A percentile compares a stretch with the other conserved stretches of the same genome.
Conservation (phyloP, 1,140 invertebrate species). For the Listronotus bonariensis region DNA sequence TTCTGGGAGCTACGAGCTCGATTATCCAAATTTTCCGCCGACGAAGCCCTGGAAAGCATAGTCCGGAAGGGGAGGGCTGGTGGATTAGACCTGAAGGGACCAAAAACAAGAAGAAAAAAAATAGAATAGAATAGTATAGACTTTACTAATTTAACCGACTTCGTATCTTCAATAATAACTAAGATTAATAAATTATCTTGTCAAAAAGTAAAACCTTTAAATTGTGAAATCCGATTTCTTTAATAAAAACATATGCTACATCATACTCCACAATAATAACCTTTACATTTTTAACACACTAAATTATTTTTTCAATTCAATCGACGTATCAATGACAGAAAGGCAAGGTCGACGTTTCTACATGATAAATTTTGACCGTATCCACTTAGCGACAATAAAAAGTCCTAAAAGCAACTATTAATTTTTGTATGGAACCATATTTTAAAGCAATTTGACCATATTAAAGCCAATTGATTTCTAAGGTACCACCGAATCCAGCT, state of each 20-base stretch:
- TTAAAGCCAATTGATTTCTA: slow-evolving; percentile 50
- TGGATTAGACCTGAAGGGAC: too few species aligned
- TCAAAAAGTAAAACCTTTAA: too few species aligned
- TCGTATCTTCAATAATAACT: too few species aligned
- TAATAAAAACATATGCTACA: slow-evolving; percentile 13
- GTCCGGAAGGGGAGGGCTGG: too few species aligned
- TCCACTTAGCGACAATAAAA: slow-evolving; percentile 37
- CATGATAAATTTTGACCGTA: slow-evolving; percentile 24
- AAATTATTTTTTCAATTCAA: slow-evolving; percentile 13
- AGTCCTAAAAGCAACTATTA: slow-evolving; percentile 43
- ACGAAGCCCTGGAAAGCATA: too few species aligned
- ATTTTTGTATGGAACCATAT: slow-evolving; percentile 46
- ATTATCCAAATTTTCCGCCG: too few species aligned
- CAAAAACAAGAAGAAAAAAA: too few species aligned
- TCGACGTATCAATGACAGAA: neutral
- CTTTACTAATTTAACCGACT: too few species aligned
- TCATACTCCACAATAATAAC: slow-evolving; percentile 15
- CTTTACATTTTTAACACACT: neutral
- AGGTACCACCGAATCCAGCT: slow-evolving; percentile 13
- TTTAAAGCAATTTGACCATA: slow-evolving; percentile 55
- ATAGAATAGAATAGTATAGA: too few species aligned
- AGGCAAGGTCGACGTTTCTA: slow-evolving; percentile 21
- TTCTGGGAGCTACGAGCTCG: too few species aligned
- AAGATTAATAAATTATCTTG: too few species aligned
- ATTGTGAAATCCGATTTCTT: neutral